phyloP scores from a whole-genome alignment of 1,140 invertebrate species.

The Cepaea nemoralis region DNA sequence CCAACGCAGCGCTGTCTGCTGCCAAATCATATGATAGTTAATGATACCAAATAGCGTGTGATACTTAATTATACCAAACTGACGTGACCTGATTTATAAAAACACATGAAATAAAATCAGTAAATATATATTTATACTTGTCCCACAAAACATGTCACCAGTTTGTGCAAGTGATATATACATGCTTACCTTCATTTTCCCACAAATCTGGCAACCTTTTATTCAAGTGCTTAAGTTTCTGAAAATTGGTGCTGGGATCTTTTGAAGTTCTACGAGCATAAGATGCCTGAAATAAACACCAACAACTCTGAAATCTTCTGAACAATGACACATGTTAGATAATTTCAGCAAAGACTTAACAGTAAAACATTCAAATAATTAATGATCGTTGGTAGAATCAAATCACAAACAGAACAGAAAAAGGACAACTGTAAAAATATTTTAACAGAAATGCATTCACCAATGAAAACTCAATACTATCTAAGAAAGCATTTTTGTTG shows the following conservation, averaged over 20 bases:
- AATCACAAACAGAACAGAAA: background rate
- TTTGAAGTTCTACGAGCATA: background rate
- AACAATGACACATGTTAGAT: too few species aligned
- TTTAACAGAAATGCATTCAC: too few species aligned
- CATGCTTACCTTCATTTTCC: background rate
- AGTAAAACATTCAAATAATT: background rate
- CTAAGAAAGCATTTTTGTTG: too few species aligned
- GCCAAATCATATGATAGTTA: too few species aligned
- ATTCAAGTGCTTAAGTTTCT: background rate
- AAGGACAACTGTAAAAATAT: too few species aligned
- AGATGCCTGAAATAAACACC: background rate
- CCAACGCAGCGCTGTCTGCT: too few species aligned
- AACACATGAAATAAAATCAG: background rate
- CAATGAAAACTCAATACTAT: too few species aligned
- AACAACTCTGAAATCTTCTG: too few species aligned
- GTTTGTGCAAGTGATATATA: too few species aligned
- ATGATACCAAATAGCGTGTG: too few species aligned
- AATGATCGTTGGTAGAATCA: background rate
- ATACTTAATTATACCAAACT: background rate
- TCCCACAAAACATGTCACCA: background rate
- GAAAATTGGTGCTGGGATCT: background rate
- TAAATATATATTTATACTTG: background rate
- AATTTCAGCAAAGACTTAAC: background rate
- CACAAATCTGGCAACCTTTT: background rate
- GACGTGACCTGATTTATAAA: background rate